phyloP scores from a whole-genome alignment of 2,888 invertebrate species.

The Lasioglossum malachurum region DNA sequence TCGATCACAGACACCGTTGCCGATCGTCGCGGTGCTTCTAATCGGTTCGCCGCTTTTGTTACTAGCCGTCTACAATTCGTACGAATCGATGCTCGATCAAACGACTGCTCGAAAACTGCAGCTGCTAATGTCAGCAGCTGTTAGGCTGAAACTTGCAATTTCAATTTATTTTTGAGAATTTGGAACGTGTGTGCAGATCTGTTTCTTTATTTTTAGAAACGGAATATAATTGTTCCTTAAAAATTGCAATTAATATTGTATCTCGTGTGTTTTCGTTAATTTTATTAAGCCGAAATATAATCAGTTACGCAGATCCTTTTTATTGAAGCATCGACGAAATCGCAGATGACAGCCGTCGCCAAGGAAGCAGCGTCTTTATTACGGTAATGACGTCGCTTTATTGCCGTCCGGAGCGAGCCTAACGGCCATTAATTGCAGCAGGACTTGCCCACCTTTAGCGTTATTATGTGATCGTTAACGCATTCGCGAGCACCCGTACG shows the following conservation, averaged over 20 bases:
- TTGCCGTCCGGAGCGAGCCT: slow-evolving; percentile 38
- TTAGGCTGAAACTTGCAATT: not conserved
- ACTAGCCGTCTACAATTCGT: slow-evolving; percentile 23
- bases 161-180: not conserved
- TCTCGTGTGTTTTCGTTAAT: not conserved
- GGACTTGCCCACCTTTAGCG: slow-evolving; percentile 58
- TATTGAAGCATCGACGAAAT: slow-evolving; percentile 4
- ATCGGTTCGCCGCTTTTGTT: slow-evolving; percentile 19
- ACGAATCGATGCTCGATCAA: slow-evolving; percentile 8
- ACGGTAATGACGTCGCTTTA: slow-evolving; percentile 48
- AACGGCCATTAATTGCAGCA: slow-evolving; percentile 61
- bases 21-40: slow-evolving; percentile 39
- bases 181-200: not conserved
- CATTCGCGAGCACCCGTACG: slow-evolving; percentile 33
- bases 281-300: not conserved
- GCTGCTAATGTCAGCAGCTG: not conserved
- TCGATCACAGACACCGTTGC: slow-evolving; percentile 32
- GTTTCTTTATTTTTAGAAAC: not conserved
- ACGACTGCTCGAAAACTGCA: not conserved
- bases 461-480: slow-evolving; percentile 66
- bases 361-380: slow-evolving; percentile 45
- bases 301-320: not conserved
- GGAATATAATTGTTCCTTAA: not conserved
- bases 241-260: not conserved
- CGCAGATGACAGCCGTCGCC: slow-evolving; percentile 37